phyloP scores from a whole-genome alignment of 2,113 vertebrate genomes.

The Aegithalos caudatus region DNA sequence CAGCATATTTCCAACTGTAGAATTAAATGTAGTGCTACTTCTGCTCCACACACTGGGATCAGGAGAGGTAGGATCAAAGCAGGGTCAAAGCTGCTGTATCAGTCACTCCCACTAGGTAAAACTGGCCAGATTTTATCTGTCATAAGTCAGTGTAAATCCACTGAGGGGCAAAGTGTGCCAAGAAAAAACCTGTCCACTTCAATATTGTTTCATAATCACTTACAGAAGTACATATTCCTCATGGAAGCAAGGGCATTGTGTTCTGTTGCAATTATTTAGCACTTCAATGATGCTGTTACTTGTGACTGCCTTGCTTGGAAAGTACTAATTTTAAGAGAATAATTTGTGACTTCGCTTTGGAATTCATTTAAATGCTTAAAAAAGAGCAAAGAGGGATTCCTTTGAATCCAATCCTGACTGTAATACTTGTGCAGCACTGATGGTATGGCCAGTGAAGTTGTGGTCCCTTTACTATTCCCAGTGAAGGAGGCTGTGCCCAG shows the following conservation, averaged over 20 bases:
- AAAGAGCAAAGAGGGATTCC: neutral
- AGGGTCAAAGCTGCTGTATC: neutral
- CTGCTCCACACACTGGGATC: neutral
- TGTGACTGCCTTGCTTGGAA: neutral
- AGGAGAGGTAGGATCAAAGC: neutral
- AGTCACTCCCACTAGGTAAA: neutral
- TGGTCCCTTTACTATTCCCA: neutral
- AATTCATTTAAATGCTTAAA: neutral
- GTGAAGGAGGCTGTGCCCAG: neutral
- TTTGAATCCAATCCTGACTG: neutral
- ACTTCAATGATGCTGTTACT: neutral
- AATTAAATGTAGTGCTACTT: neutral
- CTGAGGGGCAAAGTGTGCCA: neutral
- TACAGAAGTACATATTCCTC: neutral
- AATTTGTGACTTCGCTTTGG: neutral
- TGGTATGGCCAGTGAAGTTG: neutral
- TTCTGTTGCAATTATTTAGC: neutral
- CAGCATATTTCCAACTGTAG: neutral
- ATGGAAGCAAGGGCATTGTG: neutral
- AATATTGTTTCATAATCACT: neutral
- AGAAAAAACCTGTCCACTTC: neutral
- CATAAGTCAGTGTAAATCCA: neutral
- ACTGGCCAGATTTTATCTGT: neutral
- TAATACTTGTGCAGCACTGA: neutral
- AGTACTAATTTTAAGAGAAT: neutral